These are phyloP conservation scores for Aradus depressus DNA, from an alignment of 2,888 invertebrate genomes.

Conservation along the genomic window DNA sequence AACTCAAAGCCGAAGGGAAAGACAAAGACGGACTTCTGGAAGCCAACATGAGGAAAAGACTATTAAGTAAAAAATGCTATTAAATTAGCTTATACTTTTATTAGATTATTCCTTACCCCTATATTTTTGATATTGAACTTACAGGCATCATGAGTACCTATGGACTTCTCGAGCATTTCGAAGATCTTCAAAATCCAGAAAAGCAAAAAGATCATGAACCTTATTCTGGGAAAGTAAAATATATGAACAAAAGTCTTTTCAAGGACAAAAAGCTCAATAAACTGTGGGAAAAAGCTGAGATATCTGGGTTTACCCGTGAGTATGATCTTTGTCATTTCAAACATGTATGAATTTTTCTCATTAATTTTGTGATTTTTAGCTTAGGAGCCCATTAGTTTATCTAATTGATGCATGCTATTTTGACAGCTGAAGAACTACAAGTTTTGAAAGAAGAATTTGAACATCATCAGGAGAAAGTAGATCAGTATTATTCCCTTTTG, in stretches of 20 bases:
- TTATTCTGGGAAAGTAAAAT: slow-evolving; percentile 42
- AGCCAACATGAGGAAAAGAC: slow-evolving; percentile 63
- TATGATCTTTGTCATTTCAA: too few species aligned
- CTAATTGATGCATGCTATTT: slow-evolving; percentile 21
- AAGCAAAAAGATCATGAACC: slow-evolving; percentile 46
- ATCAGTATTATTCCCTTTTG: slow-evolving; percentile 73
- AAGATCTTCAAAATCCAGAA: slow-evolving; percentile 49
- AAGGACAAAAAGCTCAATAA: slow-evolving; percentile 82
- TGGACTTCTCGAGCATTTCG: slow-evolving; percentile 67
- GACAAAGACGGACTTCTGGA: slow-evolving; percentile 81
- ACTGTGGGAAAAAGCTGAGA: slow-evolving; percentile 81
- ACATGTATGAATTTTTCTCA: too few species aligned
- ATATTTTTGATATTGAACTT: slow-evolving; percentile 12
- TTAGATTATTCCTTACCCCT: not conserved
- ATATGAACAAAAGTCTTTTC: slow-evolving; percentile 56
- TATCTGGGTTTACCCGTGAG: slow-evolving; percentile 65
- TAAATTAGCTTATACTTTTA: not conserved
- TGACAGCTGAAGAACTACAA: slow-evolving; percentile 59
- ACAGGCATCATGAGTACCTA: slow-evolving; percentile 66
- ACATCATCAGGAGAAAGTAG: slow-evolving; percentile 87
- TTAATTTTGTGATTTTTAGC: too few species aligned
- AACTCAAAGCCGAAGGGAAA: slow-evolving; percentile 64
- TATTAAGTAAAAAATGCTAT: slow-evolving; percentile 37
- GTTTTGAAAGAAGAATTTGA: slow-evolving; percentile 77
- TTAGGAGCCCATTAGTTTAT: too few species aligned